phyloP scores from a whole-genome alignment of 2,888 invertebrate species.

The Abscondita cerata region DNA sequence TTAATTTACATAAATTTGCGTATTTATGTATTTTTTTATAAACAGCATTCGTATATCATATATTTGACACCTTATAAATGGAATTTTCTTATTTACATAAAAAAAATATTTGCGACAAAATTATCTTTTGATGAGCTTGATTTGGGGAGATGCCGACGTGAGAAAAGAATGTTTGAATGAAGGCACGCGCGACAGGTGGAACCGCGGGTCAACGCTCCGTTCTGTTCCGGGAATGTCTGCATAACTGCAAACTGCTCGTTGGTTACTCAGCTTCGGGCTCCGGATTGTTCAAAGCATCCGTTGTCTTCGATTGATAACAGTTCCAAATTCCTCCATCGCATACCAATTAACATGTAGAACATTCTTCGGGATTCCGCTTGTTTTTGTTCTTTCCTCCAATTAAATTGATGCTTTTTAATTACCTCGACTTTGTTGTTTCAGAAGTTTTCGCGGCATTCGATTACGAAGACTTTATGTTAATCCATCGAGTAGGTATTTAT shows the following conservation, averaged over 20 bases:
- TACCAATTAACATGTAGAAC: constrained; percentile 23
- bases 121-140: constrained; percentile 14
- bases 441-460: too few species aligned
- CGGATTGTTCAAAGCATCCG: constrained; percentile 20
- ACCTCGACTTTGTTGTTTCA: too few species aligned
- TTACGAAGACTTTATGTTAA: too few species aligned
- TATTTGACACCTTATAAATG: constrained; percentile 4
- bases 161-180: constrained; percentile 25
- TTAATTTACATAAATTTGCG: too few species aligned
- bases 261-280: constrained; percentile 14
- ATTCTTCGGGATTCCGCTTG: constrained; percentile 6
- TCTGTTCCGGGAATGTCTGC: constrained; percentile 41
- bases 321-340: constrained; percentile 22
- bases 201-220: constrained; percentile 46
- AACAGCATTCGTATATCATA: neutral
- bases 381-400: neutral
- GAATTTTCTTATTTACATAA: constrained; percentile 11
- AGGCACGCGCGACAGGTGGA: constrained; percentile 45
- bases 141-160: constrained; percentile 21
- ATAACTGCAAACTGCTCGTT: constrained; percentile 15
- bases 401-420: too few species aligned
- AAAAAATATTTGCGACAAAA: constrained; percentile 12
- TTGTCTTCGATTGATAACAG: constrained; percentile 21
- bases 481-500: too few species aligned
- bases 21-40: too few species aligned